A percentile compares a stretch with the other conserved stretches of the same genome.
Conservation (phyloP, 1,140 invertebrate species). For the Ladona fulva region DNA sequence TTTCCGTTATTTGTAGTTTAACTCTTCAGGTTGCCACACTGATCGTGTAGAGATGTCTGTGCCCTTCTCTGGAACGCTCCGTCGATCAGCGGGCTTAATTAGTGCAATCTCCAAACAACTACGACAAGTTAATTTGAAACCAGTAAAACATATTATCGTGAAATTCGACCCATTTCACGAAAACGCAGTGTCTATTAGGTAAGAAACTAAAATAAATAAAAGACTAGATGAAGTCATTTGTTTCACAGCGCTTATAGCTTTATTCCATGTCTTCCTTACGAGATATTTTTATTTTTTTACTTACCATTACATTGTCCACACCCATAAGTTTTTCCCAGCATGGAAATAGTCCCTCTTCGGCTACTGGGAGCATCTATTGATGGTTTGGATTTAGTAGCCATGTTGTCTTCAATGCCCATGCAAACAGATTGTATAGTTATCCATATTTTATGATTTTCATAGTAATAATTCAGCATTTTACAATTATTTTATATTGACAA, state of each 20-base stretch:
- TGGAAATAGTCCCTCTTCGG: slow-evolving; percentile 43
- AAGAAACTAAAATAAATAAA: slow-evolving; percentile 28
- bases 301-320: slow-evolving; percentile 44
- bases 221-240: neutral
- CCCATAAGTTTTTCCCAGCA: slow-evolving; percentile 50
- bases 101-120: slow-evolving; percentile 60
- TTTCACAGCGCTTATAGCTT: neutral
- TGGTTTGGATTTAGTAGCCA: slow-evolving; percentile 33
- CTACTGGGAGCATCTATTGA: slow-evolving; percentile 42
- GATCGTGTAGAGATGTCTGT: slow-evolving; percentile 50
- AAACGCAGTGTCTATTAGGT: slow-evolving; percentile 52
- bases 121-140: slow-evolving; percentile 60
- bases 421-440: slow-evolving; percentile 8
- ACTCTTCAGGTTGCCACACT: neutral
- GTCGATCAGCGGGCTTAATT: slow-evolving; percentile 49
- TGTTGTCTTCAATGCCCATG: slow-evolving; percentile 15
- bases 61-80: slow-evolving; percentile 51
- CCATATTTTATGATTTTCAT: no score
- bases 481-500: no score
- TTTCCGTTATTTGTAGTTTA: no score
- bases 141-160: slow-evolving; percentile 64
- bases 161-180: slow-evolving; percentile 76
- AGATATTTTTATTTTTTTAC: slow-evolving; percentile 17
- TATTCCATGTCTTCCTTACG: neutral
- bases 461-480: no score